Percentiles rank a stretch among this genome's conserved stretches.
Conservation (phyloP, 2,797 vertebrate species). For the Etheostoma perlongum region DNA sequence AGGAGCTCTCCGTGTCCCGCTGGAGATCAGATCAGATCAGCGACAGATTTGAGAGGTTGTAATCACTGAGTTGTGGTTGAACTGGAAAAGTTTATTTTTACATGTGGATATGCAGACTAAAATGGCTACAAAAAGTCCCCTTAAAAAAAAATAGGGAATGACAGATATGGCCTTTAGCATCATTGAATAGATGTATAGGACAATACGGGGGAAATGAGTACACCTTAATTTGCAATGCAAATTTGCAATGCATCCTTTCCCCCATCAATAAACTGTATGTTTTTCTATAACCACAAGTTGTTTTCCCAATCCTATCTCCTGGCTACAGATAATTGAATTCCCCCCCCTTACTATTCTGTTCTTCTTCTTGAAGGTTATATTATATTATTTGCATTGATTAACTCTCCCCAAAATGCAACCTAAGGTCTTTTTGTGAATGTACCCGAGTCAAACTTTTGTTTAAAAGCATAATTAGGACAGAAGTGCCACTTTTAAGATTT, state of each 20-base stretch:
- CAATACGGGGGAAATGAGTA: not conserved
- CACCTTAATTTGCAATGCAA: not conserved
- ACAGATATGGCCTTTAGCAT: not conserved
- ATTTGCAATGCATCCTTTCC: not conserved
- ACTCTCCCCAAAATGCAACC: too few relatives aligned
- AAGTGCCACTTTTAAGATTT: too few relatives aligned
- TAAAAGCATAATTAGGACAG: too few relatives aligned
- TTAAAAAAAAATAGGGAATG: not conserved
- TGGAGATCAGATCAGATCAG: too few relatives aligned
- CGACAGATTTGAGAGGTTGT: too few relatives aligned
- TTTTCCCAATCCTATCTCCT: not conserved
- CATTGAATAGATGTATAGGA: not conserved
- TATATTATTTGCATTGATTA: not conserved
- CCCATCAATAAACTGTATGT: not conserved
- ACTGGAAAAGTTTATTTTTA: not conserved
- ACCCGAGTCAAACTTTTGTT: too few relatives aligned
- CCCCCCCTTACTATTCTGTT: not conserved
- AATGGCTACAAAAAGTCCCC: not conserved
- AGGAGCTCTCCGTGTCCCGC: too few relatives aligned
- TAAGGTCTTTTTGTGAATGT: too few relatives aligned
- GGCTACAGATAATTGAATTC: not conserved
- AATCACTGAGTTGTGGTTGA: too few relatives aligned
- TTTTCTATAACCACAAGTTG: slow-evolving; percentile 8
- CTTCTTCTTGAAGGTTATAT: not conserved
- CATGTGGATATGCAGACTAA: not conserved